Evolutionary conservation across 2,888 invertebrate species (phyloP).

Genomic region (Phengaris arion): DNA sequence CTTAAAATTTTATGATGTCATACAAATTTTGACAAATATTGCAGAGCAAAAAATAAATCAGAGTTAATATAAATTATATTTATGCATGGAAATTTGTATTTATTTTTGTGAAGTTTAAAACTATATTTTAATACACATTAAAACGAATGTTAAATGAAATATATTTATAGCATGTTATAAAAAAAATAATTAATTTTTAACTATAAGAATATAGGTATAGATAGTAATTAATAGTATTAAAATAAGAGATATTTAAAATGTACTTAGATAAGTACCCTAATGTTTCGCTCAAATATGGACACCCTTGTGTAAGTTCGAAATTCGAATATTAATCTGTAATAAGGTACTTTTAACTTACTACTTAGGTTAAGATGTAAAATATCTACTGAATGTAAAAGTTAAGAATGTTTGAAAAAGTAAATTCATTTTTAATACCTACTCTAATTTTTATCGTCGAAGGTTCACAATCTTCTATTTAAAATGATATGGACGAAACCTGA

Average conservation of each 20-base stretch:
- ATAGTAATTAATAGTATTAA: neutral
- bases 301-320: slow-evolving; percentile 6
- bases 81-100: neutral
- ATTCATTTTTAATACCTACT: too few species aligned
- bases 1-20: slow-evolving; percentile 3
- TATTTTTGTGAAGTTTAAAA: slow-evolving; percentile 15
- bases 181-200: neutral
- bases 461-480: too few species aligned
- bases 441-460: too few species aligned
- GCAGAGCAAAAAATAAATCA: neutral
- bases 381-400: neutral
- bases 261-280: too few species aligned
- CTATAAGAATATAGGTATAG: neutral
- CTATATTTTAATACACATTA: slow-evolving; percentile 19
- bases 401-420: too few species aligned
- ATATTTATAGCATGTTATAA: slow-evolving; percentile 3
- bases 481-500: too few species aligned
- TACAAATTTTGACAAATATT: slow-evolving; percentile 4
- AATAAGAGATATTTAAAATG: neutral
- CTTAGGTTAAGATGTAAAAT: neutral
- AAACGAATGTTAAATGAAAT: neutral
- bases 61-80: slow-evolving; percentile 5
- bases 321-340: neutral
- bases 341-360: too few species aligned
- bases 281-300: slow-evolving; percentile 13